Base-by-base conservation (phyloP, 2,797 vertebrate species). In the Microctenopoma lineatum region DNA sequence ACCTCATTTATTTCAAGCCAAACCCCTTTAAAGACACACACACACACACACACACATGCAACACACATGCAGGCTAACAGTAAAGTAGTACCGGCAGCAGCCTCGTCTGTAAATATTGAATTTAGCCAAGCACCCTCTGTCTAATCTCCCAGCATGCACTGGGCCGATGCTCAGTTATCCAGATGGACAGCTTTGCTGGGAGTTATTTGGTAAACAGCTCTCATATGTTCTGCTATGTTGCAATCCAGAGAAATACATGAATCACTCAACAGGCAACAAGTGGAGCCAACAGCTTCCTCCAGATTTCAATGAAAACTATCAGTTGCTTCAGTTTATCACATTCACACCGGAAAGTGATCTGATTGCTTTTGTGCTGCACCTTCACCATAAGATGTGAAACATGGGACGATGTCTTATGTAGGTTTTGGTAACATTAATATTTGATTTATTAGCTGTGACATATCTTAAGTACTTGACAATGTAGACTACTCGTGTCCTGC, bases 161-260 rank as follows among this genome's bases (percentile, higher is more conserved):
- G 78, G 82, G 77, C 70, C 54, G 79, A 59, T 51, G 77, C 79
- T 84, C 81, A 66, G 32, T 80, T 71, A 64, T 86, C 85, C 90
- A 91, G 90, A 90, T 81, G 88, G 87, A 79, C 45, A 62, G 87
- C 84, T 88, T 86, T 84, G 62, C 81, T 62, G 70, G 27, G 69
- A 86, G 84, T 79, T 84, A 87, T 85, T 87, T 85, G 77, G 83
- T 89, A 85, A 89, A 88, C 85, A 88, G 74, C 75, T 85, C 81
- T 92, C 89, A 92, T 90, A 92, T 92, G 89, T 88, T 92, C 83
- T 75, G 80, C 73, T 84, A 83, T 89, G 86, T 91, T 86, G 69
- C 84, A 84, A 80, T 61, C 34, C 70, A 56, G 75, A 84, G 77
- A 83, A 75, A 87, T 47, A 83, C 80, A 78, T n/a, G 52, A 50